phyloP scores from a whole-genome alignment of 2,113 vertebrate genomes.

The Plectropomus leopardus region DNA sequence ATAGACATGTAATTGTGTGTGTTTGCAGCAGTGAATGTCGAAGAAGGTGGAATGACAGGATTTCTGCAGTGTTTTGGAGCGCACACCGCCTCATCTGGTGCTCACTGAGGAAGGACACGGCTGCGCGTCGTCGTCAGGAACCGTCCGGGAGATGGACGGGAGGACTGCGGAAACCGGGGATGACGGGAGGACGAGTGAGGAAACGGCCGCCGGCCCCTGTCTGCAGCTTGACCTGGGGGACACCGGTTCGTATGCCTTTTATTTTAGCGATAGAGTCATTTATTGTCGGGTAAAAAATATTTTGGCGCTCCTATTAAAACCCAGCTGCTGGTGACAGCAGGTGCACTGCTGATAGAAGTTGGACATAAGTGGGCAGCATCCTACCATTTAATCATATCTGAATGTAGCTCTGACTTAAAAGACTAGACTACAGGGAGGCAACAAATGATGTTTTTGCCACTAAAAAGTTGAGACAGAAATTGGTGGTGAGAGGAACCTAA shows the following conservation, averaged over 20 bases:
- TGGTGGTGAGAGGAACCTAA: slow-evolving; percentile 9
- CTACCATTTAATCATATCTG: not conserved
- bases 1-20: not conserved
- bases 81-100: not conserved
- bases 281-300: no score
- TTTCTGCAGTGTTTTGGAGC: not conserved
- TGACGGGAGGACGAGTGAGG: slow-evolving; percentile 57
- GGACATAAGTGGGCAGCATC: slow-evolving; percentile 12
- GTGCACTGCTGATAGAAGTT: not conserved
- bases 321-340: not conserved
- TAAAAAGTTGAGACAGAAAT: not conserved
- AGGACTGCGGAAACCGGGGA: slow-evolving; percentile 52
- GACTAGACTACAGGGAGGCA: not conserved
- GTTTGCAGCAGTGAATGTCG: not conserved
- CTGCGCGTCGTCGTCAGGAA: slow-evolving; percentile 31
- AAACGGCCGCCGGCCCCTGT: slow-evolving; percentile 35
- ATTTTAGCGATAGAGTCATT: not conserved
- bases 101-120: slow-evolving; percentile 34
- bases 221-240: slow-evolving; percentile 72
- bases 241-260: slow-evolving; percentile 64
- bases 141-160: slow-evolving; percentile 69
- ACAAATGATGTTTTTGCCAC: not conserved
- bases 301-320: not conserved
- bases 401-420: not conserved
- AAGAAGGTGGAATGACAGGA: slow-evolving; percentile 16